Evolutionary conservation across 2,113 vertebrate species (phyloP), one percentile per base, ranked within the genome.

Genomic region (Phalacrocorax pelagicus): DNA sequence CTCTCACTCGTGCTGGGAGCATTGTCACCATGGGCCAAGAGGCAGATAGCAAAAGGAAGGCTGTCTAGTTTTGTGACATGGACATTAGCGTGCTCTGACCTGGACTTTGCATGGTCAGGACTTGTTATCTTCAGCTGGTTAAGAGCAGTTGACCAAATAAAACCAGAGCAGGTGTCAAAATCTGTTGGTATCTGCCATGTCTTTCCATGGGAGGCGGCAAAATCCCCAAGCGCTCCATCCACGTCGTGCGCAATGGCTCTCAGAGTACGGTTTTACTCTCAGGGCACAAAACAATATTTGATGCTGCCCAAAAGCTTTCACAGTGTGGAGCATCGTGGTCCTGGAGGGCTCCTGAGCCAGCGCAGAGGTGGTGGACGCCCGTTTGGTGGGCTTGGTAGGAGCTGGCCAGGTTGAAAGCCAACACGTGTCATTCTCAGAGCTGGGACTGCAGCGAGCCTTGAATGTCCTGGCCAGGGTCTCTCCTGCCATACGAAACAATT

Each of bases 1-100:
- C 38, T 65, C 34, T 27, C 1, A 0, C 51, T 54, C 0, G 0
- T 16, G 2, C 15, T 1, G n/a, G n/a, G 24, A 61, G 15, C 26
- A 1, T 47, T 29, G n/a, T 65, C 57, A 9, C 34, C 1, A 0
- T 20, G 63, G 24, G 21, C 34, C 30, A 24, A 32, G 38, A 19
- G 51, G 29, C 38, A 70, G 20, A 19, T 11, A 38, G 51, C 44
- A 52, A 65, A n/a, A 83, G 44, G 29, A 46, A 52, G 32, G 44
- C 71, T 30, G 9, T 26, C 9, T 59, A 2, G 14, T 42, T 69
- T 23, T 75, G 42, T 63, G 36, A n/a, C 42, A 4, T 18, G 49
- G 27, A 10, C 49, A 49, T 5, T 8, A 16, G 8, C 16, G 26
- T 44, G 47, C 47, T 86, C 38, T 62, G n/a, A 62, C 17, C n/a